Conservation (phyloP, 2,113 vertebrate species). For the Syngnathus scovelli region DNA sequence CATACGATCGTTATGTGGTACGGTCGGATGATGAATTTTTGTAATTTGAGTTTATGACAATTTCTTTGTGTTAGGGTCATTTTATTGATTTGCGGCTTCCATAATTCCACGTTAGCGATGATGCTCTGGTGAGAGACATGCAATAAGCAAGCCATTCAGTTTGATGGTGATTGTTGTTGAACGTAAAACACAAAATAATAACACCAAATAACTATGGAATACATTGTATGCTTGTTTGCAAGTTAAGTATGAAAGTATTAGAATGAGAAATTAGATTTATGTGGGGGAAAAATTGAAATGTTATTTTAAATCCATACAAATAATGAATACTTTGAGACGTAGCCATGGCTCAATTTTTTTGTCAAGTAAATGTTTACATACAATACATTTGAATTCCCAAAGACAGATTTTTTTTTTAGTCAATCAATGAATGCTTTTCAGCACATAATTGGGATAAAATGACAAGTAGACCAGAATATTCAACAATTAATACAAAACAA, state of each 20-base stretch:
- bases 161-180: neutral
- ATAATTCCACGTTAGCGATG: too few relatives aligned
- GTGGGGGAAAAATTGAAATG: too few relatives aligned
- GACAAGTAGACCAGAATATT: neutral
- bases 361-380: neutral
- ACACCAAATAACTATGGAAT: too few relatives aligned
- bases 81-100: neutral
- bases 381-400: constrained; percentile 1
- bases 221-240: neutral
- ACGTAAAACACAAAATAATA: neutral
- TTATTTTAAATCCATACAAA: neutral
- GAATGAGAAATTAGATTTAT: too few relatives aligned
- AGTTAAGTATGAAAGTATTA: neutral
- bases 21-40: neutral
- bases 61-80: neutral
- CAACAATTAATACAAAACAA: constrained; percentile 16
- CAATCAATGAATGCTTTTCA: neutral
- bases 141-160: neutral
- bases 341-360: neutral
- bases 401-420: neutral
- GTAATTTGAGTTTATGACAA: neutral
- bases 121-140: too few relatives aligned
- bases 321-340: neutral
- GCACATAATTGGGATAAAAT: neutral
- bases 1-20: neutral